These are phyloP conservation scores for Megaleporinus macrocephalus DNA, from an alignment of 2,113 vertebrate genomes.

Conservation along the genomic window DNA sequence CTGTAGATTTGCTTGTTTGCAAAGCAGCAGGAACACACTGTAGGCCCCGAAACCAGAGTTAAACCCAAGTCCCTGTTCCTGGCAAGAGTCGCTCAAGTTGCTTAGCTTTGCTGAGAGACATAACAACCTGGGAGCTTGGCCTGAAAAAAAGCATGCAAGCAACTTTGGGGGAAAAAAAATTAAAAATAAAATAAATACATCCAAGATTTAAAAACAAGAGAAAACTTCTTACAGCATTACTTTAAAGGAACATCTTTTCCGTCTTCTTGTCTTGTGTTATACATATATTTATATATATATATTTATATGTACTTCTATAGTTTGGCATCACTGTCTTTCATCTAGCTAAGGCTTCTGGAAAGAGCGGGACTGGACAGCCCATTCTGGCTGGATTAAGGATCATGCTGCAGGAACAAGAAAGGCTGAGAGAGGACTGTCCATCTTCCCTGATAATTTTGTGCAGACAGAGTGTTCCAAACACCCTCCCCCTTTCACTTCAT, in stretches of 20 bases:
- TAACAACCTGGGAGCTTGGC: slow-evolving; percentile 63
- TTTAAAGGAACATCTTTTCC: slow-evolving; percentile 70
- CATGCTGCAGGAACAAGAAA: slow-evolving; percentile 50
- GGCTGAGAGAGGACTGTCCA: slow-evolving; percentile 65
- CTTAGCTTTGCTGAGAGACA: slow-evolving; percentile 42
- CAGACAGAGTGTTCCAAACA: slow-evolving; percentile 41
- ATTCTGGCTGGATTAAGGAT: slow-evolving; percentile 39
- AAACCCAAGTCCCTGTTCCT: background rate
- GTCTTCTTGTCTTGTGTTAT: slow-evolving; percentile 72
- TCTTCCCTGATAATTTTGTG: slow-evolving; percentile 77
- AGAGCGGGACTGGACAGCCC: slow-evolving; percentile 33
- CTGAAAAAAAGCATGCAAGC: slow-evolving; percentile 75
- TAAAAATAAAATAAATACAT: slow-evolving; percentile 85
- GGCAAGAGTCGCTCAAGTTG: background rate
- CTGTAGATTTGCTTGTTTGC: background rate
- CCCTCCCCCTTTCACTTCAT: slow-evolving; percentile 58
- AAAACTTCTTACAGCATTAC: slow-evolving; percentile 74
- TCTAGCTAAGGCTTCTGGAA: slow-evolving; percentile 58
- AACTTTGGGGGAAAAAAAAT: slow-evolving; percentile 68
- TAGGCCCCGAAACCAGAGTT: background rate
- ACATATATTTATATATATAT: slow-evolving; percentile 70
- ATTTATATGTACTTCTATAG: slow-evolving; percentile 81
- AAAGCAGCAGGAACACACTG: background rate
- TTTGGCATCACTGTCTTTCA: slow-evolving; percentile 75
- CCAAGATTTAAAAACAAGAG: slow-evolving; percentile 72